These are phyloP conservation scores for Unio pictorum DNA, from an alignment of 2,888 invertebrate species.

Conservation along the genomic window DNA sequence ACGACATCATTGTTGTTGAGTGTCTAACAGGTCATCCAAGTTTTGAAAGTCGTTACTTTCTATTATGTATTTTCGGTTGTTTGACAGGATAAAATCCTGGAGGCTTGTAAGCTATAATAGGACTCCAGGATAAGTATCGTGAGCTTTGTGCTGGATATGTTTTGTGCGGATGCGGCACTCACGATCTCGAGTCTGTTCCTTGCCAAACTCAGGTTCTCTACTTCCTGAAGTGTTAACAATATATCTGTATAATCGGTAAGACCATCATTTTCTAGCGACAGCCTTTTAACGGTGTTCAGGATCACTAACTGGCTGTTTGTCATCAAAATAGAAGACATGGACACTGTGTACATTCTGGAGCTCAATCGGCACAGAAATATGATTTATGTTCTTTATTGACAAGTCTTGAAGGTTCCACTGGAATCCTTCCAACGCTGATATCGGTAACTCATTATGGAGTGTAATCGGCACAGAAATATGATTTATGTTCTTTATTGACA, in stretches of 20 bases:
- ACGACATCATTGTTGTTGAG: slow-evolving; percentile 28
- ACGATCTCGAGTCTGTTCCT: slow-evolving; percentile 35
- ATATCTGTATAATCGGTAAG: slow-evolving; percentile 35
- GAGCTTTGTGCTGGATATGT: slow-evolving; percentile 20
- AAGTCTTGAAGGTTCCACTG: no score
- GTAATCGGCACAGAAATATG: no score
- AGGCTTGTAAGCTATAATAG: slow-evolving; percentile 20
- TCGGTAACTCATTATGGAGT: no score
- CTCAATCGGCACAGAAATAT: no score
- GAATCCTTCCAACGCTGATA: no score
- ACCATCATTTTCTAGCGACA: slow-evolving; percentile 37
- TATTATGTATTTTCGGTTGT: slow-evolving; percentile 39
- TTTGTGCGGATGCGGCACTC: slow-evolving; percentile 29
- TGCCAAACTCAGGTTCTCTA: slow-evolving; percentile 32
- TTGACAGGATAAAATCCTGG: slow-evolving; percentile 27
- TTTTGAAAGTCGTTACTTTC: slow-evolving; percentile 37
- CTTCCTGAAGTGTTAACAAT: slow-evolving; percentile 20
- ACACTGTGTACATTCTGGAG: slow-evolving; percentile 24
- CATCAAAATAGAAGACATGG: slow-evolving; percentile 35
- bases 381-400: no score
- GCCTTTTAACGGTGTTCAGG: slow-evolving; percentile 14
- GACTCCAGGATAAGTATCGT: slow-evolving; percentile 32
- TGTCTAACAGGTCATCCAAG: slow-evolving; percentile 11
- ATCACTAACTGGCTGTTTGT: slow-evolving; percentile 33
- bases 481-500: no score